Conservation (phyloP, 2,113 vertebrate genomes). For the Typhlomys cinereus region DNA sequence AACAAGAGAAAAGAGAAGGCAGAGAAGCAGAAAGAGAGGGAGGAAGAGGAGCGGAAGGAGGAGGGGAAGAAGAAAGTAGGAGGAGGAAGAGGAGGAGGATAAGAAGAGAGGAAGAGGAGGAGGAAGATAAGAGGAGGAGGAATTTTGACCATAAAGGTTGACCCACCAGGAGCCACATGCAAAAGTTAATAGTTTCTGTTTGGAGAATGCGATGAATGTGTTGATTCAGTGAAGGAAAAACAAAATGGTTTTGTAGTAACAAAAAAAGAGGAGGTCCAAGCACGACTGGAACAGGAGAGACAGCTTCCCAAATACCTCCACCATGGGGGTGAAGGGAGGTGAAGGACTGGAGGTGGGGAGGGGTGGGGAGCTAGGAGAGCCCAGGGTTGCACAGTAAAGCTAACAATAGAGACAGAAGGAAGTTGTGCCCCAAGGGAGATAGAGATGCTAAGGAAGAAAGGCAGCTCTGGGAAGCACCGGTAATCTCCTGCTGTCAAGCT, state of each 20-base stretch:
- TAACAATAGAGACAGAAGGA: conserved; percentile 72
- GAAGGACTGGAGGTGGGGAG: background rate
- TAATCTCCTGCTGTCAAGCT: background rate
- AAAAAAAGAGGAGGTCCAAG: background rate
- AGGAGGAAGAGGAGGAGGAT: background rate
- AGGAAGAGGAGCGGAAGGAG: too few relatives aligned
- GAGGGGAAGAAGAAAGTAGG: background rate
- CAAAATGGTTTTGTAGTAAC: background rate
- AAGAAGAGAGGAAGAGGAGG: background rate
- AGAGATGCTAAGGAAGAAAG: conserved; percentile 38
- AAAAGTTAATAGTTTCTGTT: background rate
- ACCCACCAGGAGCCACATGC: background rate
- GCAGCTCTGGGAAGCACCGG: conserved; percentile 2
- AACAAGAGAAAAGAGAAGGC: too few relatives aligned
- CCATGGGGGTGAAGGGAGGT: background rate
- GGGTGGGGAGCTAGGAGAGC: background rate
- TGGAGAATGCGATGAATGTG: background rate
- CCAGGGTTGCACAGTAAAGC: background rate
- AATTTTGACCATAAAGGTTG: too few relatives aligned
- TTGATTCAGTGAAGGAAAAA: background rate
- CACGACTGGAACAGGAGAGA: background rate
- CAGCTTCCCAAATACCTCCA: background rate
- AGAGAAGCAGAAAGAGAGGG: too few relatives aligned
- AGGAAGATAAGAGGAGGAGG: background rate
- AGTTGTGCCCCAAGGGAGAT: conserved; percentile 48